Evolutionary conservation across 2,888 invertebrate genomes (phyloP), one percentile per base, ranked within the genome.

Genomic region (Drosophila anomelani): DNA sequence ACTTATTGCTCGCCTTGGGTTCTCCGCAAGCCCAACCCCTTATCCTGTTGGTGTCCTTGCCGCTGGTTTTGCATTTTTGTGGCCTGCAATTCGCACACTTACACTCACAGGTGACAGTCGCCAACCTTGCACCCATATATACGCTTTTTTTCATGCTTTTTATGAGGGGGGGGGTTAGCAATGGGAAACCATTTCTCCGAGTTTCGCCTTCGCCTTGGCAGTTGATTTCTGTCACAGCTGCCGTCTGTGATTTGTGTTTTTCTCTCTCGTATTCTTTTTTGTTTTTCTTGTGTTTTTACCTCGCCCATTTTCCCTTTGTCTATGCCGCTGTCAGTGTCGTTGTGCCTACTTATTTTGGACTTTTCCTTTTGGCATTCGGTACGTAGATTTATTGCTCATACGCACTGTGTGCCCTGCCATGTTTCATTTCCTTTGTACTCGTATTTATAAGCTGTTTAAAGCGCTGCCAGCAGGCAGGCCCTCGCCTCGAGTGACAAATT

Each of bases 171-270:
- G 32, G 13, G 32, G 26, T 1, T 17, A 12, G 41, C 17, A 23
- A 23, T 15, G 51, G 51, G 10, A 36, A 53, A 36, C 51, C 34
- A 36, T 53, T 53, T 53, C 51, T 36, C 20, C 51, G 23, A 36
- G 34, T 58, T 85, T 74, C 67, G 74, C 69, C 84, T 85, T 62
- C 70, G 73, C 75, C 80, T 80, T 83, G 88, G 70, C 84, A 88
- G 86, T 85, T 83, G 88, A 88, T 88, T 83, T 83, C 86, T 83
- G 86, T 83, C 86, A 81, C 82, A 83, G 82, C 86, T 88, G 88
- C 75, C 70, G 82, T 55, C 78, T 78, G 81, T 85, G 82, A 85
- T 85, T 88, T 83, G 86, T 77, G 80, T 75, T 60, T 61, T 54
- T 68, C 44, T 53, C 26, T 64, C 26, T 26, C 44, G n/a, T 68